A percentile compares a stretch with the other conserved stretches of the same genome.
Conservation (phyloP, 2,797 vertebrate genomes). For the Buphagus erythrorhynchus region DNA sequence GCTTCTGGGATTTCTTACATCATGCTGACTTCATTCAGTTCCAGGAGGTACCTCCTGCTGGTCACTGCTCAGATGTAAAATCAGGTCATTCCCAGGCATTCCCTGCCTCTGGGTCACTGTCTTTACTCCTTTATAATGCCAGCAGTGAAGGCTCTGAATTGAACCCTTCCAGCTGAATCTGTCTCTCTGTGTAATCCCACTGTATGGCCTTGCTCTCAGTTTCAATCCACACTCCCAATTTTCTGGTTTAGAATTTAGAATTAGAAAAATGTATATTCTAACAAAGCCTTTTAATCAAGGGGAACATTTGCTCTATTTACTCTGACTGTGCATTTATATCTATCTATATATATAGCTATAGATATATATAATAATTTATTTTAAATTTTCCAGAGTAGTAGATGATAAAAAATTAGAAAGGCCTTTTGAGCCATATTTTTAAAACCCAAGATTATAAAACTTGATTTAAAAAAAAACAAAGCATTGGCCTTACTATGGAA, state of each 20-base stretch:
- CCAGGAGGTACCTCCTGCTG: neutral
- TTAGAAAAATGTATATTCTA: neutral
- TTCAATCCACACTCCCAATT: neutral
- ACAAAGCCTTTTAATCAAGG: neutral
- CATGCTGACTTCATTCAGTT: neutral
- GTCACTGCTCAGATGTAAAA: neutral
- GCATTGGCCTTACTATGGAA: neutral
- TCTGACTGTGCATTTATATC: neutral
- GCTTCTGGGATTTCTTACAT: neutral
- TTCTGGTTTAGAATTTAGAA: neutral
- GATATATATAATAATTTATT: neutral
- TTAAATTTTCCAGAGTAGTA: neutral
- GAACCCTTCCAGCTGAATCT: neutral
- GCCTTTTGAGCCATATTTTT: neutral
- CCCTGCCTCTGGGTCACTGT: neutral
- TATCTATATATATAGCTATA: neutral
- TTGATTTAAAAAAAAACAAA: neutral
- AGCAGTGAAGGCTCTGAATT: neutral
- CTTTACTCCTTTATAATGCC: neutral
- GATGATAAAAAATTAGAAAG: neutral
- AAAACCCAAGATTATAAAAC: neutral
- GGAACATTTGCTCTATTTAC: neutral
- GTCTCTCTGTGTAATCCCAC: rapidly evolving
- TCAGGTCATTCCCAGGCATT: neutral
- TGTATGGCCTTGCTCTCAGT: neutral